phyloP scores from a whole-genome alignment of 2,888 invertebrate species.

The Podotricha telesiphe region DNA sequence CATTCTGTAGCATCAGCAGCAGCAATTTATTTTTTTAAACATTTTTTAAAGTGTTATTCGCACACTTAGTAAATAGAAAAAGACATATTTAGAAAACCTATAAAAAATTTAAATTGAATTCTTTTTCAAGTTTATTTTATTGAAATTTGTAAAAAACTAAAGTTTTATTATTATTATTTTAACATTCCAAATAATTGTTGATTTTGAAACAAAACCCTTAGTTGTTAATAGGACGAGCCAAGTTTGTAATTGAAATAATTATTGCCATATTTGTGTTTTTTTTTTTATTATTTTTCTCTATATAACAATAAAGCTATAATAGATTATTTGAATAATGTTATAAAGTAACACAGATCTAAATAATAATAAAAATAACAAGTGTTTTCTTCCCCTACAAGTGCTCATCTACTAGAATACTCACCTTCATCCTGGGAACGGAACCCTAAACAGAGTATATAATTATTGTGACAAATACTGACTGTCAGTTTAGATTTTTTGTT shows the following conservation, averaged over 20 bases:
- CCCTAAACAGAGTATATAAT: conserved; percentile 66
- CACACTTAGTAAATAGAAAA: no score
- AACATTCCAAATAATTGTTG: no score
- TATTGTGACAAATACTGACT: conserved; percentile 38
- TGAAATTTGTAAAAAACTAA: no score
- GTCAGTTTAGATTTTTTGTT: no score
- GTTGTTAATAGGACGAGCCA: not conserved
- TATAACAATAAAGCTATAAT: not conserved
- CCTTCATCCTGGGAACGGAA: conserved; percentile 73
- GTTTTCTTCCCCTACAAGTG: conserved; percentile 34
- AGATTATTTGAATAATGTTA: not conserved
- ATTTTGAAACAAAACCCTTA: not conserved
- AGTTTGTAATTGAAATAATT: no score
- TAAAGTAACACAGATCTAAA: conserved; percentile 3
- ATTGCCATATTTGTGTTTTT: no score
- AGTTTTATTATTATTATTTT: no score
- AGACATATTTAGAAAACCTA: no score
- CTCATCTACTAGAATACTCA: conserved; percentile 59
- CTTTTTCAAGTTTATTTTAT: no score
- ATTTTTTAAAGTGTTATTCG: no score
- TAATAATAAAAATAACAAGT: conserved; percentile 11
- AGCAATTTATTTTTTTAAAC: no score
- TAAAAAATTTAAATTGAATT: no score
- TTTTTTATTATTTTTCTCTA: not conserved
- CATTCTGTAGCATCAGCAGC: not conserved